A percentile compares a stretch with the other conserved stretches of the same genome.
Evolutionary conservation across 1,140 invertebrate genomes (phyloP).

Genomic region (Orius laevigatus): DNA sequence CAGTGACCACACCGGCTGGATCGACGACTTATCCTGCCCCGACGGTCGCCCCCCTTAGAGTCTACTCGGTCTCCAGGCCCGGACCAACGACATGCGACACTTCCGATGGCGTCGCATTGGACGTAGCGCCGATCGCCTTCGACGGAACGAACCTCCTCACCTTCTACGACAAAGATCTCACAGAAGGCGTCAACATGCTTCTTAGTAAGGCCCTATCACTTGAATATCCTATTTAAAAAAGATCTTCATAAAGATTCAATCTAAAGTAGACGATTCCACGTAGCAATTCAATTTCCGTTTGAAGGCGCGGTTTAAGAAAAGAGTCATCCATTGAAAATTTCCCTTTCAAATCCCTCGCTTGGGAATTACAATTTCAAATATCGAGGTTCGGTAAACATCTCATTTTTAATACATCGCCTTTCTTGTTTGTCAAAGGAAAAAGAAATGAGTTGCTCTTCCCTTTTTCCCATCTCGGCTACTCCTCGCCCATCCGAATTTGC

Average conservation of each 20-base stretch:
- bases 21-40: background rate
- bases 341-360: too few relatives aligned
- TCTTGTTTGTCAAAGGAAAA: too few relatives aligned
- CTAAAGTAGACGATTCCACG: background rate
- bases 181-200: slow-evolving; percentile 46
- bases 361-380: too few relatives aligned
- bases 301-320: background rate
- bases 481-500: too few relatives aligned
- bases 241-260: background rate
- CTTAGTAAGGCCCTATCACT: slow-evolving; percentile 34
- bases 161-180: slow-evolving; percentile 48
- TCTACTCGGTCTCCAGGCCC: slow-evolving; percentile 24
- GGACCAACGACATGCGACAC: slow-evolving; percentile 41
- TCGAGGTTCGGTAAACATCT: too few relatives aligned
- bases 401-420: too few relatives aligned
- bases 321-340: too few relatives aligned
- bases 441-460: too few relatives aligned
- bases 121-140: slow-evolving; percentile 44
- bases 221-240: background rate
- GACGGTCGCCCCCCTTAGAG: slow-evolving; percentile 1
- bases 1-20: background rate
- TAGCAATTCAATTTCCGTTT: background rate
- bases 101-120: slow-evolving; percentile 42
- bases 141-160: slow-evolving; percentile 43
- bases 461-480: too few relatives aligned